A percentile compares a stretch with the other conserved stretches of the same genome.
These are phyloP conservation scores for Ladona fulva DNA, from an alignment of 1,140 invertebrate species.

Conservation along the genomic window DNA sequence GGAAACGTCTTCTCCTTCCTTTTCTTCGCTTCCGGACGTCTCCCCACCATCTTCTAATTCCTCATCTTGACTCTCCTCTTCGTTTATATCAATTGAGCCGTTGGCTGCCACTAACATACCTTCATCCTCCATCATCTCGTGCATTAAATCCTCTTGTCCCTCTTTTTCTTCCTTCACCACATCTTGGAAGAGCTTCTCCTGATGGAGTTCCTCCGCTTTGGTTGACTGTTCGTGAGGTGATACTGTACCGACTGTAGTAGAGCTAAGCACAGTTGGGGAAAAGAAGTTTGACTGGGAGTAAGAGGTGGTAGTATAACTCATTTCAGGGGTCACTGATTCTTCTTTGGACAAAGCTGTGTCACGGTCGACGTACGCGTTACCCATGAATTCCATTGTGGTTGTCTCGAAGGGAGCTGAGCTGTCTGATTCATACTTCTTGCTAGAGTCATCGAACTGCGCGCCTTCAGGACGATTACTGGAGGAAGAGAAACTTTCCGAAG, in stretches of 20 bases:
- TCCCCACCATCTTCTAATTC: neutral
- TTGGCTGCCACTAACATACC: neutral
- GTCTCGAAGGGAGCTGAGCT: neutral
- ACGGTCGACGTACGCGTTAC: neutral
- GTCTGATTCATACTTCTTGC: neutral
- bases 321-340: neutral
- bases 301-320: neutral
- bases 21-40: neutral
- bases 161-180: neutral
- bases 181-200: slow-evolving; percentile 15
- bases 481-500: neutral
- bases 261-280: neutral
- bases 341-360: neutral
- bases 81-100: neutral
- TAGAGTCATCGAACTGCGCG: neutral
- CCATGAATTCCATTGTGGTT: neutral
- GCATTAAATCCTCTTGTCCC: neutral
- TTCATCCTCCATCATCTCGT: neutral
- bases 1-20: neutral
- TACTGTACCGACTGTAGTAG: neutral
- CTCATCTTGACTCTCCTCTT: neutral
- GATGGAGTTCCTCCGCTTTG: neutral
- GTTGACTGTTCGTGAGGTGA: neutral
- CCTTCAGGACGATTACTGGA: neutral
- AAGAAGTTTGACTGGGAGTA: neutral